phyloP scores from a whole-genome alignment of 2,797 vertebrate genomes.

The Mareca penelope region DNA sequence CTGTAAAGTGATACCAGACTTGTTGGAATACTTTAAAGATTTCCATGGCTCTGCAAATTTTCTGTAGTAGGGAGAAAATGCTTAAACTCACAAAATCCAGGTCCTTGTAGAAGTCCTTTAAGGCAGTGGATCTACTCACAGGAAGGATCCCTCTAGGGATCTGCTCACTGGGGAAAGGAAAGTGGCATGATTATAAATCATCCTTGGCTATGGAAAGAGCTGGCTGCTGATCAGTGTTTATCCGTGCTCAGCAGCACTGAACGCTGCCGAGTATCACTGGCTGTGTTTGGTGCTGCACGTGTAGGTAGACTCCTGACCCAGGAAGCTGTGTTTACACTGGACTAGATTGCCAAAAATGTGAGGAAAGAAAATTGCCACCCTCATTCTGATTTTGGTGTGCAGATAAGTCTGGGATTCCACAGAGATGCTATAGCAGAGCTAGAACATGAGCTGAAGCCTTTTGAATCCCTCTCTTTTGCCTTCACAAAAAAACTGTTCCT shows the following conservation, averaged over 20 bases:
- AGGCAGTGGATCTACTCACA: not conserved
- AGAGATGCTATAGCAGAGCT: not conserved
- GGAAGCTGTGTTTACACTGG: not conserved
- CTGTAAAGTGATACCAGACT: conserved; percentile 75
- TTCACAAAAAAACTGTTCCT: not conserved
- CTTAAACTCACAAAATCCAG: not conserved
- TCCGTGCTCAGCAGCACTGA: accelerated
- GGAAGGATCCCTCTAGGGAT: not conserved
- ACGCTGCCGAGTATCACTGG: not conserved
- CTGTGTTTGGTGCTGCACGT: accelerated
- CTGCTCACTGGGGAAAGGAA: not conserved
- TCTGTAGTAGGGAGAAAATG: not conserved
- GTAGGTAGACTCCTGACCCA: not conserved
- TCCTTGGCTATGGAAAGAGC: not conserved
- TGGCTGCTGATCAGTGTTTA: not conserved
- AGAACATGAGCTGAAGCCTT: not conserved
- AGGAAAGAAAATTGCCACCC: not conserved
- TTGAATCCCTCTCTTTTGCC: not conserved
- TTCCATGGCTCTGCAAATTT: not conserved
- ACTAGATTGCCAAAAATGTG: not conserved
- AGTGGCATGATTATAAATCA: not conserved
- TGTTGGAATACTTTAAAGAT: conserved; percentile 62
- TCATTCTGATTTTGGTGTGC: not conserved
- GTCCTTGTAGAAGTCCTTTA: not conserved
- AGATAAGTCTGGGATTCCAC: not conserved